Evolutionary conservation across 2,888 invertebrate species (phyloP).

Genomic region (Rhogogaster chlorosoma): DNA sequence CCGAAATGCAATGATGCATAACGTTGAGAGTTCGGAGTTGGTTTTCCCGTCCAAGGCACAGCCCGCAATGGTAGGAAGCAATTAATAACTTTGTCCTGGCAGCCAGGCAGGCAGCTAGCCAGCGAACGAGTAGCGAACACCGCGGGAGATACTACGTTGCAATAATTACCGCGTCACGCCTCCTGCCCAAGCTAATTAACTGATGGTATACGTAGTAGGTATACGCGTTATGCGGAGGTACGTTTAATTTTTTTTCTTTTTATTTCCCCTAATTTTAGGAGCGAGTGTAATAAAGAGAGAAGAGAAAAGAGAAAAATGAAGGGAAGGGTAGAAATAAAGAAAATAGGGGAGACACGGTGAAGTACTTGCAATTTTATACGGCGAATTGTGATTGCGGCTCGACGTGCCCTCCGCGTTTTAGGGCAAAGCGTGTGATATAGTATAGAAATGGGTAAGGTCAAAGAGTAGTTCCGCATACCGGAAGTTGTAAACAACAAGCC

Average conservation of each 20-base stretch:
- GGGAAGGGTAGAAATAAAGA: background rate
- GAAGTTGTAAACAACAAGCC: conserved; percentile 30
- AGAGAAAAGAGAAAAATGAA: background rate
- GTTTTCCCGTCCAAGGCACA: conserved; percentile 60
- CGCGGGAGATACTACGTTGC: conserved; percentile 66
- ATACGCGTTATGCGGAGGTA: background rate
- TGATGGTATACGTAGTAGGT: conserved; percentile 66
- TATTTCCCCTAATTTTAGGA: background rate
- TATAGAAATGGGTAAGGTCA: conserved; percentile 4
- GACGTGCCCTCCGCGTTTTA: background rate
- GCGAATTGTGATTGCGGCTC: background rate
- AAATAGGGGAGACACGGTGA: background rate
- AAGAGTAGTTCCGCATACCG: conserved; percentile 20
- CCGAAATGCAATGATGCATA: conserved; percentile 68
- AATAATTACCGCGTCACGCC: conserved; percentile 77
- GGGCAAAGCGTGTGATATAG: background rate
- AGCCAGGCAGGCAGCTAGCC: conserved; percentile 60
- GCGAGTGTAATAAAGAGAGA: background rate
- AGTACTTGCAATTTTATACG: background rate
- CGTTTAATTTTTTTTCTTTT: conserved; percentile 5
- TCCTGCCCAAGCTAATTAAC: conserved; percentile 75
- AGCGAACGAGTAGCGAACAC: conserved; percentile 55
- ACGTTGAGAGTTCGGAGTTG: conserved; percentile 59
- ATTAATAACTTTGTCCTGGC: conserved; percentile 77
- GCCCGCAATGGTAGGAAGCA: conserved; percentile 74